Percentiles rank a stretch among this genome's conserved stretches.
Evolutionary conservation across 2,888 invertebrate species (phyloP).

Genomic region (Pollenia labialis): DNA sequence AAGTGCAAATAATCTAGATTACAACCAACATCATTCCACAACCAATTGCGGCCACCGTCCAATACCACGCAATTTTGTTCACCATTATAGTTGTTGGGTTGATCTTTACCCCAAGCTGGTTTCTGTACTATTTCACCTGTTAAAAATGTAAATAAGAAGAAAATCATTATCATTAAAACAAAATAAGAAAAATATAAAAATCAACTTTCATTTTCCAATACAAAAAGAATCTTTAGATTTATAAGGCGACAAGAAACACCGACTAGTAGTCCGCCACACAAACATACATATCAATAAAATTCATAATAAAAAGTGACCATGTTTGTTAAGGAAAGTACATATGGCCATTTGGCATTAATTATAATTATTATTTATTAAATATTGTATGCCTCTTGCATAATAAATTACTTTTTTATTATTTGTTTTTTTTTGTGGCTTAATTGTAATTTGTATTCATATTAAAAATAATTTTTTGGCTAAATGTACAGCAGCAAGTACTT

Average conservation of each 20-base stretch:
- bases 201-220: constrained; percentile 43
- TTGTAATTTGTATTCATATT: not conserved
- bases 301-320: constrained; percentile 20
- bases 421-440: no score
- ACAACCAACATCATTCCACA: constrained; percentile 97
- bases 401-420: constrained; percentile 28
- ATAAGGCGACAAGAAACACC: not conserved
- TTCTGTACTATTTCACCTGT: constrained; percentile 90
- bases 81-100: constrained; percentile 97
- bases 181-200: constrained; percentile 26
- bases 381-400: constrained; percentile 46
- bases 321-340: constrained; percentile 24
- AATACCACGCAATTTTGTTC: constrained; percentile 97
- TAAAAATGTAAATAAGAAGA: constrained; percentile 15
- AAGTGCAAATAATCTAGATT: constrained; percentile 96
- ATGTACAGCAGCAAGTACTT: constrained; percentile 35
- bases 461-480: constrained; percentile 46
- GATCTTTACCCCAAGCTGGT: constrained; percentile 96
- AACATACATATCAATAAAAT: constrained; percentile 11
- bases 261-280: not conserved
- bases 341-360: constrained; percentile 37
- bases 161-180: constrained; percentile 23
- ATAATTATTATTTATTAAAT: constrained; percentile 39
- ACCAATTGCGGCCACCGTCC: constrained; percentile 95
- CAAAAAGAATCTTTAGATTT: constrained; percentile 27